Evolutionary conservation across 2,888 invertebrate species (phyloP).

Genomic region (Hyposoter didymator): DNA sequence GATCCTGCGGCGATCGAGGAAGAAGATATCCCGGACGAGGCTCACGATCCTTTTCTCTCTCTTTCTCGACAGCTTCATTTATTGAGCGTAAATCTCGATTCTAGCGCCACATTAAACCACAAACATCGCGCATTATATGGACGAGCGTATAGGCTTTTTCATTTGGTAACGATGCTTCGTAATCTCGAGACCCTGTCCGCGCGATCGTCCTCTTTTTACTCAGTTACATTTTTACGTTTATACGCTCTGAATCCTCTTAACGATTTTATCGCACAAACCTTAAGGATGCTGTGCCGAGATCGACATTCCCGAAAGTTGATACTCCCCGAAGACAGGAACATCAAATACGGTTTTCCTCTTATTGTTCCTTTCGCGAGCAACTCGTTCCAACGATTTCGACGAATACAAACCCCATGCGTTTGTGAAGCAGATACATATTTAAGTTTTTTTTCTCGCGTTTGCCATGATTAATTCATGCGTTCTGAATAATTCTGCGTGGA

Average conservation of each 20-base stretch:
- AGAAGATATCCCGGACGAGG: constrained; percentile 74
- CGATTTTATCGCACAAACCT: constrained; percentile 41
- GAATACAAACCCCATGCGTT: not conserved
- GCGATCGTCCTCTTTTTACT: constrained; percentile 29
- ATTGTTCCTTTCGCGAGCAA: not conserved
- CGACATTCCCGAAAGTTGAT: no score
- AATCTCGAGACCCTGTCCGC: constrained; percentile 35
- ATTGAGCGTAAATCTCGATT: constrained; percentile 77
- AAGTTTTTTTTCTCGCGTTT: not conserved
- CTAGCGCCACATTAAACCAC: constrained; percentile 66
- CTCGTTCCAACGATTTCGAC: not conserved
- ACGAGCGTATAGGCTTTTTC: not conserved
- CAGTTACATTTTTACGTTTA: constrained; percentile 33
- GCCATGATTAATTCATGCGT: not conserved
- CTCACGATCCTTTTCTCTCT: constrained; percentile 34
- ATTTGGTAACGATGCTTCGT: constrained; percentile 36
- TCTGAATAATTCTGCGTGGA: not conserved
- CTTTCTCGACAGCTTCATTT: constrained; percentile 74
- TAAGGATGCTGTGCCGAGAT: not conserved
- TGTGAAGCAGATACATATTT: not conserved
- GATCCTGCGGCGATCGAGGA: constrained; percentile 73
- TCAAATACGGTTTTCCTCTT: no score
- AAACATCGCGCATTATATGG: constrained; percentile 44
- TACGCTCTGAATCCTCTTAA: constrained; percentile 24
- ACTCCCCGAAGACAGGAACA: no score